Conservation (phyloP, 2,888 invertebrate species). For the Conomelus anceps region DNA sequence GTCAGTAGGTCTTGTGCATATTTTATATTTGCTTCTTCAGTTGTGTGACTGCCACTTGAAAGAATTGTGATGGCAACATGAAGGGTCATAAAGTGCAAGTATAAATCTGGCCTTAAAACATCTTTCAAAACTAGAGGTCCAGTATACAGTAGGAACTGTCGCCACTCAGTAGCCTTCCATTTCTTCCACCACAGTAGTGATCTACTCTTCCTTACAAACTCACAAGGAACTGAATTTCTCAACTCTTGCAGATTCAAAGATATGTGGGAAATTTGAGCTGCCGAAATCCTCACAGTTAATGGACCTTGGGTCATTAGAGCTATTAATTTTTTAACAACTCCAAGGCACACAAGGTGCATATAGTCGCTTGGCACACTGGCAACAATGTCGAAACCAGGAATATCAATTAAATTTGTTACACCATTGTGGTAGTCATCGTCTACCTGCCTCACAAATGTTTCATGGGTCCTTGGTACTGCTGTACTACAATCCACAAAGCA, state of each 20-base stretch:
- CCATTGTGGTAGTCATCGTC: slow-evolving; percentile 32
- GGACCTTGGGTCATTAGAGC: slow-evolving; percentile 35
- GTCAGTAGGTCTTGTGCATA: no score
- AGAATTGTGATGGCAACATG: no score
- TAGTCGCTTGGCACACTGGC: slow-evolving; percentile 32
- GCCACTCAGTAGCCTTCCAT: slow-evolving; percentile 38
- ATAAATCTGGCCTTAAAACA: no score
- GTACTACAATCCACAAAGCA: slow-evolving; percentile 22
- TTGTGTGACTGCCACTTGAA: no score
- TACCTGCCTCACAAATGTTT: slow-evolving; percentile 25
- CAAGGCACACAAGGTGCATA: slow-evolving; percentile 38
- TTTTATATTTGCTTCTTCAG: no score
- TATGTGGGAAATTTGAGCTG: not conserved
- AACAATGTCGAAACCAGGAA: slow-evolving; percentile 35
- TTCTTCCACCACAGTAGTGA: slow-evolving; percentile 34
- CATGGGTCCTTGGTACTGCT: slow-evolving; percentile 24
- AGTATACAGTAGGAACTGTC: slow-evolving; percentile 35
- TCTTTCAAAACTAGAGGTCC: slow-evolving; percentile 33
- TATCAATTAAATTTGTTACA: slow-evolving; percentile 31
- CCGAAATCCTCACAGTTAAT: not conserved
- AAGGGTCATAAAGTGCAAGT: no score
- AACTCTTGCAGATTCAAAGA: slow-evolving; percentile 8
- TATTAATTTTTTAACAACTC: slow-evolving; percentile 36
- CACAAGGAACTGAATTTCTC: slow-evolving; percentile 21
- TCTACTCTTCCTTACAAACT: slow-evolving; percentile 36